Percentiles rank a stretch among this genome's conserved stretches.
Evolutionary conservation across 2,797 vertebrate species (phyloP).

Genomic region (Saxicola maurus): DNA sequence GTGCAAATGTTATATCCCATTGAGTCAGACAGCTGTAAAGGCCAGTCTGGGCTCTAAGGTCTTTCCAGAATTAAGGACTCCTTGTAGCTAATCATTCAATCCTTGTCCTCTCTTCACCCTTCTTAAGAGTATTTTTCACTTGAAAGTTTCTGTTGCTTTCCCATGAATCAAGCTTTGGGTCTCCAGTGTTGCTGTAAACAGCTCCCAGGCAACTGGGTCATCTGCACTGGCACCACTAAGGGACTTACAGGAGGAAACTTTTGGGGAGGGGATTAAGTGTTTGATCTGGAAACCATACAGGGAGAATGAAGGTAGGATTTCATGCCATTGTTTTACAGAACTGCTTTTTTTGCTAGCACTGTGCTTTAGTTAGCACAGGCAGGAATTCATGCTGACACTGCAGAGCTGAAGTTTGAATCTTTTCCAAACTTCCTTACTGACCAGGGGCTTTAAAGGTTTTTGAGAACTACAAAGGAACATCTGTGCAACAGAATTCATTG

Average conservation of each 20-base stretch:
- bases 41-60: not conserved
- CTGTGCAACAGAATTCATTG: constrained; percentile 31
- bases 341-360: not conserved
- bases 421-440: constrained; percentile 34
- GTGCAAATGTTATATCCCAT: not conserved
- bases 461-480: constrained; percentile 47
- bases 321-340: constrained; percentile 3
- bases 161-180: not conserved
- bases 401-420: constrained; percentile 29
- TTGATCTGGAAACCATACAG: not conserved
- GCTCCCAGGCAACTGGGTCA: not conserved
- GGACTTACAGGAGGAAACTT: not conserved
- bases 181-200: not conserved
- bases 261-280: not conserved
- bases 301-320: not conserved
- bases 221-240: not conserved
- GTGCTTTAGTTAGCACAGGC: constrained; percentile 14
- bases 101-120: not conserved
- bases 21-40: not conserved
- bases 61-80: not conserved
- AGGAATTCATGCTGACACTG: constrained; percentile 22
- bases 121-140: not conserved
- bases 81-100: not conserved
- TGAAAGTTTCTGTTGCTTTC: not conserved
- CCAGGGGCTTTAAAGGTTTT: constrained; percentile 30